Percentiles rank a stretch among this genome's conserved stretches.
Conservation (phyloP, 2,888 invertebrate species). For the Sinhomidia bicolor region DNA sequence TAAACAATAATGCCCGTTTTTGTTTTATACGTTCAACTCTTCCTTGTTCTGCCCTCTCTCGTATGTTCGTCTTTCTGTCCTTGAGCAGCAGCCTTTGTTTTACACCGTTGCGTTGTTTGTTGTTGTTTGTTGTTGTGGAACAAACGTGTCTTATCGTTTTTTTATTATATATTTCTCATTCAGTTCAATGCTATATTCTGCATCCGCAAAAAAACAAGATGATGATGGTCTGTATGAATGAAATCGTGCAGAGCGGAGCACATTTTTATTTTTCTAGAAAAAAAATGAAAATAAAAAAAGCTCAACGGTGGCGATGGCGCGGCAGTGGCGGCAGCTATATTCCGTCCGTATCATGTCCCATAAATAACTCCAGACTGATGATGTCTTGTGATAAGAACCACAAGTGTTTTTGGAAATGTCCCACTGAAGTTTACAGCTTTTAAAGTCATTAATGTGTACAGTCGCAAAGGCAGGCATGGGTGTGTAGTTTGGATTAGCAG, state of each 20-base stretch:
- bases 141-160: slow-evolving; percentile 27
- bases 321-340: neutral
- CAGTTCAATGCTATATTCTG: slow-evolving; percentile 27
- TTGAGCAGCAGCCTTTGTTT: neutral
- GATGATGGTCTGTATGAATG: neutral
- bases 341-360: slow-evolving; percentile 4
- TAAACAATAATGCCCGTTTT: neutral
- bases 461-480: too few relatives aligned
- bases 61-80: slow-evolving; percentile 5
- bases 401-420: slow-evolving; percentile 26
- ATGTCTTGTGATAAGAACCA: slow-evolving; percentile 31
- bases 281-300: neutral
- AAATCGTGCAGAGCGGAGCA: neutral
- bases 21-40: neutral
- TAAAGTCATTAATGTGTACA: too few relatives aligned
- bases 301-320: neutral
- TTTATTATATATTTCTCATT: slow-evolving; percentile 1
- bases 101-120: neutral
- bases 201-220: slow-evolving; percentile 13
- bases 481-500: neutral
- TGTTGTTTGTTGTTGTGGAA: slow-evolving; percentile 4
- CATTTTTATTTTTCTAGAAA: neutral
- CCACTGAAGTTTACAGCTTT: neutral
- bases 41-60: neutral
- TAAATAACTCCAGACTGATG: slow-evolving; percentile 7